Evolutionary conservation across 1,140 invertebrate genomes (phyloP).

Genomic region (Ceratina australensis): DNA sequence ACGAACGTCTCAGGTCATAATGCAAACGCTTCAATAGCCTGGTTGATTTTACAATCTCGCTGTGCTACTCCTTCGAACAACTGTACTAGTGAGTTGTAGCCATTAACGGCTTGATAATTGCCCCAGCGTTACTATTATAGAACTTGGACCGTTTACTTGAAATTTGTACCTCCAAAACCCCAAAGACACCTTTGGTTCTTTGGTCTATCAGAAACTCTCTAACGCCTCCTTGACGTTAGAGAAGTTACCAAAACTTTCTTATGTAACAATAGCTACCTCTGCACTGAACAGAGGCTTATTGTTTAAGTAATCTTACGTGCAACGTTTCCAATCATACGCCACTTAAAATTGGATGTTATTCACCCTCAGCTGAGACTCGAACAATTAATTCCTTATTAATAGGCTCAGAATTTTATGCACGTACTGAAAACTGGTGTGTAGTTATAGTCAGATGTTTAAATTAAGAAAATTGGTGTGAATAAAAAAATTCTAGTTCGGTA

Average conservation of each 20-base stretch:
- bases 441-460: too few relatives aligned
- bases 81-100: neutral
- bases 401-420: too few relatives aligned
- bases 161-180: slow-evolving; percentile 1
- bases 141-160: slow-evolving; percentile 12
- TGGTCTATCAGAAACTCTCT: neutral
- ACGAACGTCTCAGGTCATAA: too few relatives aligned
- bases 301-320: slow-evolving; percentile 2
- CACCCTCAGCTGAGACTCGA: too few relatives aligned
- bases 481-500: too few relatives aligned
- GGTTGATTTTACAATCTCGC: too few relatives aligned
- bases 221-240: slow-evolving; percentile 11
- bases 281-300: neutral
- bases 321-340: neutral
- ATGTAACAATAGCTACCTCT: slow-evolving; percentile 9
- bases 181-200: slow-evolving; percentile 26
- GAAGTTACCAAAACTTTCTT: neutral
- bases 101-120: slow-evolving; percentile 43
- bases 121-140: neutral
- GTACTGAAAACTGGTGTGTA: too few relatives aligned
- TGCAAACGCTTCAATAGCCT: too few relatives aligned
- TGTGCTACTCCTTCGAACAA: too few relatives aligned
- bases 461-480: too few relatives aligned
- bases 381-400: too few relatives aligned
- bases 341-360: too few relatives aligned